Conservation (phyloP, 35 echinoderm and acorn worm species). For the Heliocidaris erythrogramma region DNA sequence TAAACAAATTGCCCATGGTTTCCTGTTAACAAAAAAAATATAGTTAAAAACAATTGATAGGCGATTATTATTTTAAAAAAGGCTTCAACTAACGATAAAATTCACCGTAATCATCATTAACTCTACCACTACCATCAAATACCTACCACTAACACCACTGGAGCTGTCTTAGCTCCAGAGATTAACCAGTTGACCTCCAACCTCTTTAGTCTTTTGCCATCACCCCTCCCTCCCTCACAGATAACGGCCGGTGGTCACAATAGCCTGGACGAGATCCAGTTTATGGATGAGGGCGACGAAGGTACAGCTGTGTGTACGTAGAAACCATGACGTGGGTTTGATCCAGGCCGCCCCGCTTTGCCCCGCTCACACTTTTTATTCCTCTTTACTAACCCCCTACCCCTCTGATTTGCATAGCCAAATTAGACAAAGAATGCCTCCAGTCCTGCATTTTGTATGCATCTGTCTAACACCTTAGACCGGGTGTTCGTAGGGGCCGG, state of each 20-base stretch:
- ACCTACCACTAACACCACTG: neutral
- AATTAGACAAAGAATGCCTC: neutral
- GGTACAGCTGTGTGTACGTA: conserved; percentile 50
- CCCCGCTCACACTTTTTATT: neutral
- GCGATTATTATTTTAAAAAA: neutral
- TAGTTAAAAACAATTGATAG: neutral
- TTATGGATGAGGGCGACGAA: conserved; percentile 45
- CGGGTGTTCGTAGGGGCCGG: neutral
- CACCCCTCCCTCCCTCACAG: conserved; percentile 16
- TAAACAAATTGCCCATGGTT: neutral
- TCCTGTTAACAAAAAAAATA: neutral
- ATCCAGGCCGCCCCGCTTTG: neutral
- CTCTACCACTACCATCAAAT: neutral
- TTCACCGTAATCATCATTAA: neutral
- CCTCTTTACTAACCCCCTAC: neutral
- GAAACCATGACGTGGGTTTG: conserved; percentile 45
- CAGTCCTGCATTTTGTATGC: neutral
- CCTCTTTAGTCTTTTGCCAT: neutral
- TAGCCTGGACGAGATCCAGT: conserved; percentile 39
- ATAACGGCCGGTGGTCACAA: neutral
- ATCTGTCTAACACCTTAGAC: neutral
- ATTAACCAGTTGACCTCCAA: conserved; percentile 6
- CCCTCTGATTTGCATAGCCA: neutral
- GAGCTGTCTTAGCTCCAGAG: neutral
- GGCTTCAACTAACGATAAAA: neutral